Evolutionary conservation across 2,113 vertebrate species (phyloP), one percentile per base, ranked within the genome.

Genomic region (Bufo bufo): DNA sequence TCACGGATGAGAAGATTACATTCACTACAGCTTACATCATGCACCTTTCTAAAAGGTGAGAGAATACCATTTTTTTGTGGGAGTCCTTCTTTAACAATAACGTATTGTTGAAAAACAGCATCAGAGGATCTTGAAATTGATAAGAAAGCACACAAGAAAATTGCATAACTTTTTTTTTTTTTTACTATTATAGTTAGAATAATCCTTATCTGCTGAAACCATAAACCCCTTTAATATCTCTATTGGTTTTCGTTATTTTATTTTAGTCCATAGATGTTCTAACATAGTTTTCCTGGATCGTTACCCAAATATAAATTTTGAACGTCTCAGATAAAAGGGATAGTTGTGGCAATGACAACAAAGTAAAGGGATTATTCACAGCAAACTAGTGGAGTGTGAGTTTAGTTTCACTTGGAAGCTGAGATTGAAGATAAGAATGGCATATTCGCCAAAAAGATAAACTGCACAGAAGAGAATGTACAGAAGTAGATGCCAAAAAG

Each of bases 341-440:
- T 63, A 33, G 84, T 47, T 61, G 75, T 77, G 59, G 75, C 72
- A 77, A 19, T 19, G 63, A 17, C 71, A 85, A 77, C 72, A 86
- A 61, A 86, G 47, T n/a, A 45, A 79, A 16, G 33, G 82, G 75
- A 86, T 86, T 79, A 86, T 78, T 61, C 59, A 52, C 85, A 86
- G 74, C 65, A 86, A 86, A 78, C n/a, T 61, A 78, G 85, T 66
- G 6, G 49, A 79, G n/a, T 77, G n/a, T 66, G 77, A 65, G 49
- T 43, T 79, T 61, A 65, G 74, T 86, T 86, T 52, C 13, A 66
- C 43, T 85, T 85, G 84, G 84, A 63, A 77, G 47, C 33, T 86
- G 47, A 43, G 85, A 86, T 86, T 56, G 61, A 69, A 86, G 85
- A 86, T 80, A 86, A 86, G 47, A 66, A 54, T 23, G 47, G 75